A percentile compares a stretch with the other conserved stretches of the same genome.
These are phyloP conservation scores for Eupithecia centaureata DNA, from an alignment of 2,888 invertebrate species.

Conservation along the genomic window DNA sequence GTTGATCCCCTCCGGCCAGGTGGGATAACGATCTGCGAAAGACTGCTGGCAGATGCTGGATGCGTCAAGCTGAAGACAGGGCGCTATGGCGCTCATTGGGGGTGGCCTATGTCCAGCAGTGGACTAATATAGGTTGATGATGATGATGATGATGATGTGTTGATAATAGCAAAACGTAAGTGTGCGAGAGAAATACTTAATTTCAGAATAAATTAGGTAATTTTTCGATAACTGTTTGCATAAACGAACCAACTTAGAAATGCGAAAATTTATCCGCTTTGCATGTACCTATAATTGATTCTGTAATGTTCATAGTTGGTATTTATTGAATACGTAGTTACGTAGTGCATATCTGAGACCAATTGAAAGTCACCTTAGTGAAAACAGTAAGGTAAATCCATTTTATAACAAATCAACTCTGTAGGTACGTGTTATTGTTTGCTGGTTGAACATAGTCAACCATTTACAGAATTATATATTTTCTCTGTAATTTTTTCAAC, in stretches of 20 bases:
- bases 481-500: too few species aligned
- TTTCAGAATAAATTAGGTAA: not conserved
- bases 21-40: too few species aligned
- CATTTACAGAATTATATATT: too few species aligned
- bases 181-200: not conserved
- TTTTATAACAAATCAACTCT: not conserved
- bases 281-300: not conserved
- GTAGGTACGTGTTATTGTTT: not conserved
- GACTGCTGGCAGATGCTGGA: too few species aligned
- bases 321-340: not conserved
- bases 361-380: constrained; percentile 4
- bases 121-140: too few species aligned
- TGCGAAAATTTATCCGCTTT: not conserved
- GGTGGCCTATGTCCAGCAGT: too few species aligned
- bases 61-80: too few species aligned
- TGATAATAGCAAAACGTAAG: too few species aligned
- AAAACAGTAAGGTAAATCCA: not conserved
- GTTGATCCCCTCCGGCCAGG: too few species aligned
- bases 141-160: not conserved
- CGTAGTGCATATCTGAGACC: not conserved
- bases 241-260: not conserved
- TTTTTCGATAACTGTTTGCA: not conserved
- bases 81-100: too few species aligned
- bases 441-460: too few species aligned
- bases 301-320: not conserved